A percentile compares a stretch with the other conserved stretches of the same genome.
phyloP scores from a whole-genome alignment of 1,140 invertebrate species.

The Drosophila varians region DNA sequence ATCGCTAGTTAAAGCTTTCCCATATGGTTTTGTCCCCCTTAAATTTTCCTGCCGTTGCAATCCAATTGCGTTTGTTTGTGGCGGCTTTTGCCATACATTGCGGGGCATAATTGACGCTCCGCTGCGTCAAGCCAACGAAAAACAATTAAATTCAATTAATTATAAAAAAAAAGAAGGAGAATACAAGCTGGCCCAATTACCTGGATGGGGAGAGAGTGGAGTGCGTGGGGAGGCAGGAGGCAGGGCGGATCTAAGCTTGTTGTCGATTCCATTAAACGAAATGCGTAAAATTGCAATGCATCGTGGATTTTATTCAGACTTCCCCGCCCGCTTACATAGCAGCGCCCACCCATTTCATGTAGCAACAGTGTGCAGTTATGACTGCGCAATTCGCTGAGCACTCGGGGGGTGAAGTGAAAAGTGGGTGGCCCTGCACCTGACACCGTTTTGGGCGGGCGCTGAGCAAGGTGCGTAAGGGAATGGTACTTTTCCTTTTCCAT shows the following conservation, averaged over 20 bases:
- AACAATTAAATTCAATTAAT: conserved; percentile 82
- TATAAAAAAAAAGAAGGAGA: conserved; percentile 39
- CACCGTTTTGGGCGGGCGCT: conserved; percentile 15
- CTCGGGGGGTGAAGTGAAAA: background rate
- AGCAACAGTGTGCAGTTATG: conserved; percentile 49
- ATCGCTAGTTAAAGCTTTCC: conserved; percentile 21
- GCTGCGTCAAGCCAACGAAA: conserved; percentile 63
- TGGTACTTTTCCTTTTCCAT: conserved; percentile 38
- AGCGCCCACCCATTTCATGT: conserved; percentile 13
- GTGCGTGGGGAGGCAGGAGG: background rate
- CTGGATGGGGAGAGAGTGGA: conserved; percentile 3
- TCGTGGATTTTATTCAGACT: background rate
- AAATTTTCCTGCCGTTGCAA: conserved; percentile 49
- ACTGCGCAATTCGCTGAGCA: conserved; percentile 33
- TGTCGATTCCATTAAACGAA: conserved; percentile 26
- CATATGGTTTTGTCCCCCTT: conserved; percentile 24
- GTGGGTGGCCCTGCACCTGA: conserved; percentile 30
- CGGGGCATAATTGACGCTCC: conserved; percentile 69
- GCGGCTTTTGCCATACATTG: conserved; percentile 31
- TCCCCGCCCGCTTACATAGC: background rate
- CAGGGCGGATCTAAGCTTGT: conserved; percentile 15
- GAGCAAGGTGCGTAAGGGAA: conserved; percentile 18
- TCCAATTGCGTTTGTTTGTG: conserved; percentile 65
- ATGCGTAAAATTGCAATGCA: conserved; percentile 53
- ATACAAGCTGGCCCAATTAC: conserved; percentile 42